Evolutionary conservation across 2,797 vertebrate species (phyloP), one percentile per base, ranked within the genome.

Genomic region (Parambassis ranga): DNA sequence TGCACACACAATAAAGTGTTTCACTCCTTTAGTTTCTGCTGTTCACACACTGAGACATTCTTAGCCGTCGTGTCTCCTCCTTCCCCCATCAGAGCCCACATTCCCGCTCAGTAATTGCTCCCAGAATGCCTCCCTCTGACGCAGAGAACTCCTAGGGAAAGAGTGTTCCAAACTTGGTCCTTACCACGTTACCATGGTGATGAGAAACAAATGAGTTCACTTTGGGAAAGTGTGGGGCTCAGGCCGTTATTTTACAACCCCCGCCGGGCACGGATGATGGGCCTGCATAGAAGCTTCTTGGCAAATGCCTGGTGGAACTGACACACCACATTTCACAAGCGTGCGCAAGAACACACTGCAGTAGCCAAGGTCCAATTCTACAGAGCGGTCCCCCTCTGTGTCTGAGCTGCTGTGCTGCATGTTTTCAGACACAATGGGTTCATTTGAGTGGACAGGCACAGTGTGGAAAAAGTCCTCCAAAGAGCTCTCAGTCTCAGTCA

Each of bases 271-370:
- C 6, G 26, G 64, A 55, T 4, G 53, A 42, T 11, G 27, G 62
- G 46, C 26, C 30, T 20, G 13, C 23, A 13, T 62, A 33, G 70
- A 68, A 1, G 18, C 38, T 61, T 70, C 69, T 68, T 84, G 82
- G 75, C 80, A 75, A 59, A 66, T 15, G 47, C 64, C 47, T 3
- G 13, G 15, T 69, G 75, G 82, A 85, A 78, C 79, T 42, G 76
- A 89, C 79, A 86, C 77, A 82, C 71, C 73, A 82, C 72, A 87
- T 90, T 92, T 89, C 85, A 88, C 87, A 68, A 78, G 60, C 16
- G 4, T 3, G 24, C 79, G 84, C 33, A 24, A 87, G 67, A 83
- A 76, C 50, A 75, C 65, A 60, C 27, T 36, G 42, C 66, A 57
- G 65, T 53, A 65, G 77, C 77, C 61, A 36, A 35, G 18, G 50